Evolutionary conservation across 2,113 vertebrate genomes (phyloP).

Genomic region (Opisthocomus hoazin): DNA sequence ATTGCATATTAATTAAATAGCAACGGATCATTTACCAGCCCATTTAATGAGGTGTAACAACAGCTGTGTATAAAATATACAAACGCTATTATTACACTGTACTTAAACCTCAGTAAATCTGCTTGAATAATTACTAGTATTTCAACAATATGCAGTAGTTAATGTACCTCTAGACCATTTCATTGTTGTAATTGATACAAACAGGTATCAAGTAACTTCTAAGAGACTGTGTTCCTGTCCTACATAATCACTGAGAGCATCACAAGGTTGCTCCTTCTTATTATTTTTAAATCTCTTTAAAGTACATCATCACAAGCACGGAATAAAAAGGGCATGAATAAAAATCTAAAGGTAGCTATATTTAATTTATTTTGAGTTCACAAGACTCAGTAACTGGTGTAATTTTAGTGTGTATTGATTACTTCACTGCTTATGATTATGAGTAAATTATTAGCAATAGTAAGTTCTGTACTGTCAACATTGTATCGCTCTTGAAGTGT

Average conservation of each 20-base stretch:
- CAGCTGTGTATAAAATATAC: slow-evolving; percentile 65
- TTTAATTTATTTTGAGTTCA: neutral
- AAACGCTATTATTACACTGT: slow-evolving; percentile 58
- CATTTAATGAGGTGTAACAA: slow-evolving; percentile 72
- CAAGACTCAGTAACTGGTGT: neutral
- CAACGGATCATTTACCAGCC: slow-evolving; percentile 69
- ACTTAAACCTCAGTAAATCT: slow-evolving; percentile 72
- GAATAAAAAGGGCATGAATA: neutral
- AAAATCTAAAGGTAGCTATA: neutral
- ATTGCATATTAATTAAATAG: slow-evolving; percentile 73
- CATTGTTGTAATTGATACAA: slow-evolving; percentile 12
- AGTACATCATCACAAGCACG: neutral
- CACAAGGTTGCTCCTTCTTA: neutral
- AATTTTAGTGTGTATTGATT: neutral
- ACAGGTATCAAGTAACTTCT: neutral
- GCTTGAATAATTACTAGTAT: slow-evolving; percentile 65
- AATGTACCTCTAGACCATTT: slow-evolving; percentile 28
- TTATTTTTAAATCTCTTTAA: neutral
- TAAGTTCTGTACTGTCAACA: neutral
- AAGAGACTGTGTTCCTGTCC: neutral
- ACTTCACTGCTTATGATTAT: neutral
- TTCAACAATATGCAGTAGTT: slow-evolving; percentile 45
- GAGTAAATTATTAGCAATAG: neutral
- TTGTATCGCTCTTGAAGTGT: neutral
- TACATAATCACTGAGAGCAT: neutral